Percentiles rank a stretch among this genome's conserved stretches.
These are phyloP conservation scores for Monochamus saltuarius DNA, from an alignment of 1,140 invertebrate species.

Conservation along the genomic window DNA sequence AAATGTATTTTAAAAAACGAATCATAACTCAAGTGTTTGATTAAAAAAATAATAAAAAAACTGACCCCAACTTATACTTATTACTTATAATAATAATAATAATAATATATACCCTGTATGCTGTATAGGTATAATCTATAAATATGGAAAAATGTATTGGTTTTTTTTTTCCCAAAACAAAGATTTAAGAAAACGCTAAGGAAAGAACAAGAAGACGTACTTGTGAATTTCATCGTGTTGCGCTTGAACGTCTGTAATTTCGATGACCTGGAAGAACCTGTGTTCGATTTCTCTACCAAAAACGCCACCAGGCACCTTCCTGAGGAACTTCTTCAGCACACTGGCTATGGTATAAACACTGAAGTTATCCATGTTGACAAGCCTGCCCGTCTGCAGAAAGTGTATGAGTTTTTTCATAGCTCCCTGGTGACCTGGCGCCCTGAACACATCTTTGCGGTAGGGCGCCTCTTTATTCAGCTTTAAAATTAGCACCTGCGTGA, in stretches of 20 bases:
- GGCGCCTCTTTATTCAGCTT: slow-evolving; percentile 95
- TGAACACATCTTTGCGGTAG: slow-evolving; percentile 88
- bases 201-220: slow-evolving; percentile 56
- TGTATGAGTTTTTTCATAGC: slow-evolving; percentile 96
- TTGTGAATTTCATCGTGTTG: slow-evolving; percentile 90
- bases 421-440: slow-evolving; percentile 90
- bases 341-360: slow-evolving; percentile 98
- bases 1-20: no score
- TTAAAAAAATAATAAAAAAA: no score
- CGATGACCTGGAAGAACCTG: slow-evolving; percentile 85
- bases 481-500: slow-evolving; percentile 77
- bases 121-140: no score
- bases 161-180: no score
- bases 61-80: no score
- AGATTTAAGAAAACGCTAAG: no score
- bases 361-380: slow-evolving; percentile 97
- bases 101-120: no score
- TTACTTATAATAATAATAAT: no score
- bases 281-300: slow-evolving; percentile 90
- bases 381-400: slow-evolving; percentile 88
- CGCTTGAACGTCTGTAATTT: slow-evolving; percentile 73
- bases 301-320: slow-evolving; percentile 94
- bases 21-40: no score
- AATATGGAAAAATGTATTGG: no score
- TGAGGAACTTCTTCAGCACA: slow-evolving; percentile 96